Percentiles rank a stretch among this genome's conserved stretches.
phyloP scores from a whole-genome alignment of 37 sponge, comb jelly and placozoan species.

The Hormiphora californensis region DNA sequence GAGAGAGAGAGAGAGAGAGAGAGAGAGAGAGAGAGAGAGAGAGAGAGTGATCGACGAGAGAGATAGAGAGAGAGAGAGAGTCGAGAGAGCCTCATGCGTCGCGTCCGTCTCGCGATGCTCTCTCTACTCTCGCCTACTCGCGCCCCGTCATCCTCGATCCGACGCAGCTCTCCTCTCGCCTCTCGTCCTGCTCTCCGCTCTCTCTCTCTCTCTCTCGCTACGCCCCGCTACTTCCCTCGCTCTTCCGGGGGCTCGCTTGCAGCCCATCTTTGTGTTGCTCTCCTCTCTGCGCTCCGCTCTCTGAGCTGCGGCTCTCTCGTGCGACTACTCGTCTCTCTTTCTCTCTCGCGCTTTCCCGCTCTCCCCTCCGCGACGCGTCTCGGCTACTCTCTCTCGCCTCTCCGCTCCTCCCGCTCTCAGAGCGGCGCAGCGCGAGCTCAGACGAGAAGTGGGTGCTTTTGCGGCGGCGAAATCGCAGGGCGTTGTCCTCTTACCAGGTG shows the following conservation, averaged over 20 bases:
- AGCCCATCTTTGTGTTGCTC: background rate
- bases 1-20: no score
- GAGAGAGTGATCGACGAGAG: background rate
- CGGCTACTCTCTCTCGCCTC: background rate
- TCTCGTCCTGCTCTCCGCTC: background rate
- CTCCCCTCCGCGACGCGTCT: background rate
- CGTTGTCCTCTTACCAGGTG: no score
- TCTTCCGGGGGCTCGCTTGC: slow-evolving; percentile 24
- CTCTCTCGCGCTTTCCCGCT: background rate
- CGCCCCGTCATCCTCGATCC: no score
- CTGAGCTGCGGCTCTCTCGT: background rate
- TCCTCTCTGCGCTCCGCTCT: background rate
- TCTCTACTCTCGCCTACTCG: no score
- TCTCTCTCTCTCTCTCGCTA: background rate
- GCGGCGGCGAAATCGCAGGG: no score
- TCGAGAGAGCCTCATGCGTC: no score
- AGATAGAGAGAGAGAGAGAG: background rate
- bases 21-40: no score
- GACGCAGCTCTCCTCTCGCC: no score
- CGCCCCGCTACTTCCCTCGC: background rate
- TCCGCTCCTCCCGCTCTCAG: background rate
- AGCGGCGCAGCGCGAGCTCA: no score
- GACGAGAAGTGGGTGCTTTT: no score
- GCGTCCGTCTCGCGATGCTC: no score
- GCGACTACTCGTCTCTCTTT: background rate